Evolutionary conservation across 2,888 invertebrate genomes (phyloP), one percentile per base, ranked within the genome.

Genomic region (Cryptophagus acutangulus): DNA sequence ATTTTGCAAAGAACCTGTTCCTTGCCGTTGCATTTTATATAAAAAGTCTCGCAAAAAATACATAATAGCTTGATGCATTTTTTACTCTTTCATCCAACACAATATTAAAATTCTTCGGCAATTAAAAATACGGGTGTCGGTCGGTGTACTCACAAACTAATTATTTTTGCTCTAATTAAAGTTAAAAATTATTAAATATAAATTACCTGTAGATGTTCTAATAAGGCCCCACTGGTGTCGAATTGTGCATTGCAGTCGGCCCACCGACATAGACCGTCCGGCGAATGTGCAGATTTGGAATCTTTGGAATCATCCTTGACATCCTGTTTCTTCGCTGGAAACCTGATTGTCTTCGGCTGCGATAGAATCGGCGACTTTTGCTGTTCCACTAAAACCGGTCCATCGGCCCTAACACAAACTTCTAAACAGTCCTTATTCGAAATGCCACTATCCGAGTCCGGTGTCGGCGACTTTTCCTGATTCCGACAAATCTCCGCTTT

Each of bases 141-240:
- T n/a, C n/a, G n/a, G n/a, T n/a, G n/a, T n/a, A n/a, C n/a, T n/a
- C n/a, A n/a, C n/a, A n/a, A n/a, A n/a, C n/a, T n/a, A n/a, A n/a
- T n/a, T n/a, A n/a, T n/a, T n/a, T n/a, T n/a, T n/a, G n/a, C n/a
- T n/a, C n/a, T n/a, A n/a, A n/a, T n/a, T n/a, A n/a, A n/a, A n/a
- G n/a, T n/a, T n/a, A n/a, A n/a, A n/a, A n/a, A 9, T 6, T 20
- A 20, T 20, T 20, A 20, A 6, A 9, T 26, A 12, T 31, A 2
- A 31, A 31, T 61, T 59, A 86, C 87, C 81, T 90, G 89, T 71
- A 91, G 77, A 71, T 91, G 91, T 69, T 90, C 90, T 59, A 90
- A 74, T 52, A 91, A 79, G 66, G 85, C 86, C 40, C 85, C 79
- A 69, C 82, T 84, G 60, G 83, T 82, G 49, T 87, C 87, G 58